phyloP scores from a whole-genome alignment of 2,888 invertebrate species.

The Ptychoptera albimana region DNA sequence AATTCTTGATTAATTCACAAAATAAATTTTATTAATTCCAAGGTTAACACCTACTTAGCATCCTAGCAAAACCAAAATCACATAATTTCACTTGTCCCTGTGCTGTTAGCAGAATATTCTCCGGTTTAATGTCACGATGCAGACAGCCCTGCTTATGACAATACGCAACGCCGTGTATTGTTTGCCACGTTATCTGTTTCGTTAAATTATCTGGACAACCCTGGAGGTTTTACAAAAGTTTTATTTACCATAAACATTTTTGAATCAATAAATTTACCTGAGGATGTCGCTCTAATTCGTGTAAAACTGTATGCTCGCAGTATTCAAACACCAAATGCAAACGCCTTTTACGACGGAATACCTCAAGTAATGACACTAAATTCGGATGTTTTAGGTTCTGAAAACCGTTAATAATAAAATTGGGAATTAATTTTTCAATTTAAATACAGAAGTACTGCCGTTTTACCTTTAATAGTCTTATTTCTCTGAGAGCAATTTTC shows the following conservation, averaged over 20 bases:
- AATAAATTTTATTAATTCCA: not conserved
- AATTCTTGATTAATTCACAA: too few species aligned
- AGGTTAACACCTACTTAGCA: slow-evolving; percentile 50
- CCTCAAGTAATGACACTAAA: slow-evolving; percentile 91
- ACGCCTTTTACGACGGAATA: slow-evolving; percentile 87
- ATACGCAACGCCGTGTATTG: slow-evolving; percentile 86
- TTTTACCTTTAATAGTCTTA: slow-evolving; percentile 77
- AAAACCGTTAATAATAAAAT: slow-evolving; percentile 10
- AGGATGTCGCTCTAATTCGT: slow-evolving; percentile 89
- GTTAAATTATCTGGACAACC: slow-evolving; percentile 85
- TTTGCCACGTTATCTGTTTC: slow-evolving; percentile 90
- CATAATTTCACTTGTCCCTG: slow-evolving; percentile 89
- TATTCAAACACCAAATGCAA: slow-evolving; percentile 97
- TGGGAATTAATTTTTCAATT: not conserved
- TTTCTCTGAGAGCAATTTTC: slow-evolving; percentile 90
- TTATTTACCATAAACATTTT: not conserved
- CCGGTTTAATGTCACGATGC: slow-evolving; percentile 95
- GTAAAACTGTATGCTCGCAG: slow-evolving; percentile 92
- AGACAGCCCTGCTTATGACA: slow-evolving; percentile 92
- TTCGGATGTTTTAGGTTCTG: slow-evolving; percentile 98
- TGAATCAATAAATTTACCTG: slow-evolving; percentile 18
- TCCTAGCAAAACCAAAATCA: slow-evolving; percentile 96
- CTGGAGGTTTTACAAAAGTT: slow-evolving; percentile 17
- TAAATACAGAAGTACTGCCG: not conserved
- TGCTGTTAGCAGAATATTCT: slow-evolving; percentile 88